These are phyloP conservation scores for Lithophane leautieri DNA, from an alignment of 2,888 invertebrate species.

Conservation along the genomic window DNA sequence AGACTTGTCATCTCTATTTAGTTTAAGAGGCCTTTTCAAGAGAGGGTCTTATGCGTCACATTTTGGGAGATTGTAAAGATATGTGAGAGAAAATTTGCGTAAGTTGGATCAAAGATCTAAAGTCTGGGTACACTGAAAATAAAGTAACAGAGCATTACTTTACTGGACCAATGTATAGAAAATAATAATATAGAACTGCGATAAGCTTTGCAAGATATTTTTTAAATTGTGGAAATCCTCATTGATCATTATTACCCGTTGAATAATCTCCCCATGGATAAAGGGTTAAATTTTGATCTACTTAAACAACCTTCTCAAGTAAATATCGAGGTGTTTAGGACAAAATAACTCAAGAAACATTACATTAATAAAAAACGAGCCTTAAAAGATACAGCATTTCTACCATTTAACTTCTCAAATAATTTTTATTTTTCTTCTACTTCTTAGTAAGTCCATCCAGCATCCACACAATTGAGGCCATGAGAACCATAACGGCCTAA, in stretches of 20 bases:
- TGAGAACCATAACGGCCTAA: too few species aligned
- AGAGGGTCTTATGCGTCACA: conserved; percentile 1
- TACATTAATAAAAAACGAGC: neutral
- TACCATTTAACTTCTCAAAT: neutral
- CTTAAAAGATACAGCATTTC: neutral
- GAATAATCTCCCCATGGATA: neutral
- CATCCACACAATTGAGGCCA: conserved; percentile 36
- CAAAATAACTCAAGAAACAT: neutral
- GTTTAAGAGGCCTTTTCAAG: conserved; percentile 22
- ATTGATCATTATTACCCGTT: neutral
- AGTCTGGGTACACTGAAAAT: neutral
- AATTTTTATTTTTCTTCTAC: neutral
- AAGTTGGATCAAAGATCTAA: conserved; percentile 28
- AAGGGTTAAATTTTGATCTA: neutral
- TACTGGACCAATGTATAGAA: neutral
- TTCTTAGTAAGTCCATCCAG: conserved; percentile 2
- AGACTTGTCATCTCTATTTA: conserved; percentile 29
- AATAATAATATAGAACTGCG: neutral
- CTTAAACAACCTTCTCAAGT: neutral
- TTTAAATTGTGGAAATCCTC: neutral
- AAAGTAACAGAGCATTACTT: neutral
- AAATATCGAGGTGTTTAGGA: neutral
- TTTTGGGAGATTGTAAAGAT: conserved; percentile 30
- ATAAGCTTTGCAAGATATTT: neutral
- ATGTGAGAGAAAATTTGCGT: conserved; percentile 24